These are phyloP conservation scores for Agrochola circellaris DNA, from an alignment of 2,888 invertebrate species.

Conservation along the genomic window DNA sequence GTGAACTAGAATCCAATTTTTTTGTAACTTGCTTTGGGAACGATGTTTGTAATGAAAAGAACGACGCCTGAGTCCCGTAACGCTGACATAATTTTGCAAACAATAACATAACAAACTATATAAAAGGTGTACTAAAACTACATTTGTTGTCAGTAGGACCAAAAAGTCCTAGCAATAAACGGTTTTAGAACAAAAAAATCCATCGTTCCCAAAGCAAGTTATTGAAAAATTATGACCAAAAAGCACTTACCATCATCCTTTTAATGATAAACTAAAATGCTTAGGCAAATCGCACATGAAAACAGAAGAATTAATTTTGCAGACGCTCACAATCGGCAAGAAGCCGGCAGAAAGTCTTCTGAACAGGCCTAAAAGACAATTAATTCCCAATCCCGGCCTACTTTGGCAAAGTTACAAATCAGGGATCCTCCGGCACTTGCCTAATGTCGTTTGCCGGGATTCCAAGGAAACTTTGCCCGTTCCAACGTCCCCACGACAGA, in stretches of 20 bases:
- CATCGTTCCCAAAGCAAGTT: not conserved
- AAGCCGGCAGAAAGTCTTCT: constrained; percentile 61
- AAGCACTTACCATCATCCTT: constrained; percentile 6
- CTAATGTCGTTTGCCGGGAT: constrained; percentile 68
- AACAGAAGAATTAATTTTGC: constrained; percentile 67
- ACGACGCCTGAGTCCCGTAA: not conserved
- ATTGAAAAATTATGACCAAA: not conserved
- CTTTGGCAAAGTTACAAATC: constrained; percentile 79
- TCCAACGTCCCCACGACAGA: constrained; percentile 61
- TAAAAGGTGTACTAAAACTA: not conserved
- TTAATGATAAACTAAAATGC: constrained; percentile 35
- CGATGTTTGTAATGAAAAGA: not conserved
- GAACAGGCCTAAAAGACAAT: constrained; percentile 75
- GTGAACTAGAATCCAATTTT: not conserved
- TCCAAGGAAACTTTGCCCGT: constrained; percentile 65
- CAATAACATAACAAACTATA: not conserved
- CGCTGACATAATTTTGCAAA: not conserved
- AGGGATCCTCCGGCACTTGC: constrained; percentile 71
- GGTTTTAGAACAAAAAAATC: too few relatives aligned
- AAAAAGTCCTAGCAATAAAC: too few relatives aligned
- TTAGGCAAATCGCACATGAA: constrained; percentile 55
- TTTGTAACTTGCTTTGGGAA: not conserved
- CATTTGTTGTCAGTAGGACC: not conserved
- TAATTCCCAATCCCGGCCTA: constrained; percentile 76
- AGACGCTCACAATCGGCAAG: constrained; percentile 60